A percentile compares a stretch with the other conserved stretches of the same genome.
Evolutionary conservation across 2,113 vertebrate species (phyloP).

Genomic region (Brienomyrus longianalis): DNA sequence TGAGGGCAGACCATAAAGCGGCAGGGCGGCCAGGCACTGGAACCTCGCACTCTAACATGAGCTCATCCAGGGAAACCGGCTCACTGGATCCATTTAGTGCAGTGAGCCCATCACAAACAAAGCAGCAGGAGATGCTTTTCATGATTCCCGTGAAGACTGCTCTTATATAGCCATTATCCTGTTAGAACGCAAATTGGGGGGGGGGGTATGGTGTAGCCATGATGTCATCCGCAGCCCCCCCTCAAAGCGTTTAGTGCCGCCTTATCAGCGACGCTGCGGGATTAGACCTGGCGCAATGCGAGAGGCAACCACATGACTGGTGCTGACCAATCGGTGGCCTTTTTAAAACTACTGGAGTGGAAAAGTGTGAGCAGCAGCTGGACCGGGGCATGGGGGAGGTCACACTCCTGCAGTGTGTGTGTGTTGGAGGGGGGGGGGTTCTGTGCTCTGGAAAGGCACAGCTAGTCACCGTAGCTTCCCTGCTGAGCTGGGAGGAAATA

Average conservation of each 20-base stretch:
- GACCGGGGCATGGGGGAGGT: neutral
- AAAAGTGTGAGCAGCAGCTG: slow-evolving; percentile 28
- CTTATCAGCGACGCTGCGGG: neutral
- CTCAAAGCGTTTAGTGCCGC: neutral
- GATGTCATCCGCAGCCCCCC: slow-evolving; percentile 32
- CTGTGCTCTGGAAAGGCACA: slow-evolving; percentile 41
- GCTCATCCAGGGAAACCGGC: slow-evolving; percentile 36
- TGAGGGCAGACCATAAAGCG: slow-evolving; percentile 23
- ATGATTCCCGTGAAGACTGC: slow-evolving; percentile 17
- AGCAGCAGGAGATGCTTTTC: slow-evolving; percentile 27
- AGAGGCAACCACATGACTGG: neutral
- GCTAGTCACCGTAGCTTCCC: slow-evolving; percentile 45
- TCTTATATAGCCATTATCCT: slow-evolving; percentile 26
- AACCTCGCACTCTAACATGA: slow-evolving; percentile 32
- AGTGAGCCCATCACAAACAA: slow-evolving; percentile 23
- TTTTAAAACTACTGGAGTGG: slow-evolving; percentile 19
- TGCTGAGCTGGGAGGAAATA: slow-evolving; percentile 63
- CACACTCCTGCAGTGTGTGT: slow-evolving; percentile 12
- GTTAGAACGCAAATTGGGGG: slow-evolving; percentile 14
- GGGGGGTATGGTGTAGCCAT: slow-evolving; percentile 9
- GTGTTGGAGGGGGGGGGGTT: neutral
- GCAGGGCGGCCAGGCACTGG: slow-evolving; percentile 35
- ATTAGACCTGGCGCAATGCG: slow-evolving; percentile 1
- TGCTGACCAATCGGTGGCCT: slow-evolving; percentile 10
- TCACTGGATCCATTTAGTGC: slow-evolving; percentile 34